These are phyloP conservation scores for Synanthedon myopaeformis DNA, from an alignment of 2,888 invertebrate species.

Conservation along the genomic window DNA sequence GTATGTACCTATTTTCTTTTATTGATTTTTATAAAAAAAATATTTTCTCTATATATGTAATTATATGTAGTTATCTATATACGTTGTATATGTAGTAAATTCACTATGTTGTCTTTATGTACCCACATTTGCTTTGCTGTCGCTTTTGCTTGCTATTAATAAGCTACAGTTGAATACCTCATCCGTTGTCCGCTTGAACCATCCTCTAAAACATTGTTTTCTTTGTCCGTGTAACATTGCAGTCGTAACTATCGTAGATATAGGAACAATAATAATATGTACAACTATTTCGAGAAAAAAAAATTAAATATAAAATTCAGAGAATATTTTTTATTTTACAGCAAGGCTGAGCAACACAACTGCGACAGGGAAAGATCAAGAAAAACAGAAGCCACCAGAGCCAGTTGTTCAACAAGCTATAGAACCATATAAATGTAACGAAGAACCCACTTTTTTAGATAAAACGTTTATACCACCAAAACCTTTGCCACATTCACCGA, in stretches of 20 bases:
- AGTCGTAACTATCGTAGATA: background rate
- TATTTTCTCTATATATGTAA: no score
- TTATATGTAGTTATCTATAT: no score
- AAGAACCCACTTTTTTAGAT: constrained; percentile 33
- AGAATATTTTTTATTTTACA: constrained; percentile 14
- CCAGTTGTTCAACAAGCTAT: constrained; percentile 10
- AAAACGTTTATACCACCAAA: constrained; percentile 40
- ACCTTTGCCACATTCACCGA: constrained; percentile 46
- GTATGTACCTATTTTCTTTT: no score
- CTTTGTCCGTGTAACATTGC: background rate
- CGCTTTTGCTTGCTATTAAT: no score
- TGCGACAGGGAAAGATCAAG: constrained; percentile 5
- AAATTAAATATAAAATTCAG: no score
- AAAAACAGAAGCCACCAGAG: background rate
- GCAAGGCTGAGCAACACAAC: constrained; percentile 13
- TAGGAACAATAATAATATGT: background rate
- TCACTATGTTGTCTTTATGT: no score
- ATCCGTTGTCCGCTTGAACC: no score
- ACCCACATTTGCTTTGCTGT: no score
- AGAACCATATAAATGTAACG: constrained; percentile 31
- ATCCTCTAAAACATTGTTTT: no score
- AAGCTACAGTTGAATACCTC: no score
- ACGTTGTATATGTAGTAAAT: no score
- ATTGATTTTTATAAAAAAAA: no score
- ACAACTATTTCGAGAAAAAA: background rate